Conservation (phyloP, 2,113 vertebrate genomes). For the Larimichthys polyactis region DNA sequence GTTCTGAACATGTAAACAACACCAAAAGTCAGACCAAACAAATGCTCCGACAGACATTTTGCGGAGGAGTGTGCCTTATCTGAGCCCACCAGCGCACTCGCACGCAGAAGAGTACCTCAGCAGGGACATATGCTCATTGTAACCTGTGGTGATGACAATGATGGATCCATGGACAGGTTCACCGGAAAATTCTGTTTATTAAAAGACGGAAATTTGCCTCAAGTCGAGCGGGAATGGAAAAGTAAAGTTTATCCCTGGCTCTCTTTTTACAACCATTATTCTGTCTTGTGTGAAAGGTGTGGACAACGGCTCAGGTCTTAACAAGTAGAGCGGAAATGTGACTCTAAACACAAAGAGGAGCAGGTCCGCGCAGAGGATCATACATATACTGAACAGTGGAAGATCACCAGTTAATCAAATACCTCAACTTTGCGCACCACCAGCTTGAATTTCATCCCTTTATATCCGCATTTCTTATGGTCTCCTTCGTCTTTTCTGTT, state of each 20-base stretch:
- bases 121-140: slow-evolving; percentile 41
- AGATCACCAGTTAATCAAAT: slow-evolving; percentile 22
- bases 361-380: slow-evolving; percentile 1
- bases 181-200: slow-evolving; percentile 72
- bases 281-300: slow-evolving; percentile 69
- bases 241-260: slow-evolving; percentile 69
- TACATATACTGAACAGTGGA: neutral
- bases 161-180: slow-evolving; percentile 37
- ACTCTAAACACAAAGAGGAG: slow-evolving; percentile 66
- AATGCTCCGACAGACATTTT: slow-evolving; percentile 15
- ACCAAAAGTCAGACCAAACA: slow-evolving; percentile 33
- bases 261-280: slow-evolving; percentile 63
- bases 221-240: slow-evolving; percentile 68
- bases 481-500: no score
- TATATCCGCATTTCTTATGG: neutral
- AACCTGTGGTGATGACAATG: slow-evolving; percentile 59
- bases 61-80: slow-evolving; percentile 21
- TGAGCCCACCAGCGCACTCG: neutral
- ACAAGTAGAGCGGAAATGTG: slow-evolving; percentile 61
- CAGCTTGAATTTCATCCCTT: neutral
- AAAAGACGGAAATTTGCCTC: slow-evolving; percentile 67
- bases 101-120: slow-evolving; percentile 28
- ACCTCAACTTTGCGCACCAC: neutral
- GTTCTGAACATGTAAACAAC: slow-evolving; percentile 58
- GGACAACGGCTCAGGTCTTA: slow-evolving; percentile 46